Percentiles rank a stretch among this genome's conserved stretches.
phyloP scores from a whole-genome alignment of 1,140 invertebrate genomes.

The Drosophila orosa region DNA sequence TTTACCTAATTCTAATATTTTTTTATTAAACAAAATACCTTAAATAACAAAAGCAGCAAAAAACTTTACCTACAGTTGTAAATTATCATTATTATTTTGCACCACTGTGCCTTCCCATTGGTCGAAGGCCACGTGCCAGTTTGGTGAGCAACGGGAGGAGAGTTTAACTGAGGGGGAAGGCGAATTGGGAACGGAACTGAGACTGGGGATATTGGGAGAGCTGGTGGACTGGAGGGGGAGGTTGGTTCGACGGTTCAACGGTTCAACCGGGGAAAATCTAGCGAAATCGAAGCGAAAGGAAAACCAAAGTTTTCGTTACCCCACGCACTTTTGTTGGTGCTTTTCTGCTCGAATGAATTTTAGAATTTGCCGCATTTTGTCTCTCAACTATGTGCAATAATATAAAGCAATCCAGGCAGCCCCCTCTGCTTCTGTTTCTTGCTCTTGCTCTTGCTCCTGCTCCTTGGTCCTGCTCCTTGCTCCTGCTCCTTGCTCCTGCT shows the following conservation, averaged over 20 bases:
- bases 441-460: neutral
- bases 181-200: neutral
- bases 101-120: conserved; percentile 18
- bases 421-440: neutral
- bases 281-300: conserved; percentile 32
- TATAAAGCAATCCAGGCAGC: conserved; percentile 43
- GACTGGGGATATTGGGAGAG: neutral
- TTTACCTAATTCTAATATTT: too few species aligned
- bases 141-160: neutral
- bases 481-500: neutral
- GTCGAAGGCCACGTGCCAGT: conserved; percentile 31
- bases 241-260: too few species aligned
- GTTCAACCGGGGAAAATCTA: conserved; percentile 27
- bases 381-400: conserved; percentile 67
- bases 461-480: neutral
- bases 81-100: neutral
- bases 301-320: conserved; percentile 51
- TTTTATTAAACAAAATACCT: too few species aligned
- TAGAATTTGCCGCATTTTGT: conserved; percentile 72
- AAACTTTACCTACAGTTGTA: neutral
- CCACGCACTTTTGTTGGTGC: conserved; percentile 29
- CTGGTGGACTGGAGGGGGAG: neutral
- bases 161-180: neutral
- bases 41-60: neutral
- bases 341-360: conserved; percentile 66